These are phyloP conservation scores for Aphrocallistes beatrix DNA, from an alignment of 37 sponge, comb jelly and placozoan species.

Conservation along the genomic window DNA sequence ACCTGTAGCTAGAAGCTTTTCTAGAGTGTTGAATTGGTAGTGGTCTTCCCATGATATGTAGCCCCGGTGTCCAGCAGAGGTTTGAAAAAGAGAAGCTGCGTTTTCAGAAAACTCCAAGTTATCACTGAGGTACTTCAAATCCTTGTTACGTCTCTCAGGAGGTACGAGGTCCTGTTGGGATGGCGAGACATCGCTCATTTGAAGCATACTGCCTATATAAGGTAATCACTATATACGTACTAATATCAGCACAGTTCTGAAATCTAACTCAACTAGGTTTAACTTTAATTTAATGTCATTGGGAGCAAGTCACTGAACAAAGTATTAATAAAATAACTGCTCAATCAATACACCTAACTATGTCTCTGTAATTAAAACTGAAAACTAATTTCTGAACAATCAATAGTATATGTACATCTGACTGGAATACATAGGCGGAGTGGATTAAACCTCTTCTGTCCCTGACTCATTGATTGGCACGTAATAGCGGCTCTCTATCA, in stretches of 20 bases:
- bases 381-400: no score
- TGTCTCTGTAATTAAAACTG: no score
- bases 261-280: no score
- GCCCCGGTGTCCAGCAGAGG: neutral
- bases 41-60: slow-evolving; percentile 9
- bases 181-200: no score
- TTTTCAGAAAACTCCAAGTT: neutral
- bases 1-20: neutral
- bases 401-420: neutral
- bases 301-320: no score
- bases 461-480: slow-evolving; percentile 56
- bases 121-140: neutral
- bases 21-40: neutral
- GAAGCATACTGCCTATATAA: no score
- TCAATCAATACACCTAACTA: no score
- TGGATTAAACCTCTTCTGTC: slow-evolving; percentile 24
- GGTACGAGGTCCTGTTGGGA: neutral
- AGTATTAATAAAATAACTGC: no score
- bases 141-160: neutral
- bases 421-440: neutral
- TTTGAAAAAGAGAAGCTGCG: neutral
- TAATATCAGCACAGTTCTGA: no score
- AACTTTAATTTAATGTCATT: no score
- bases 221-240: no score
- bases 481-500: slow-evolving; percentile 32